phyloP scores from a whole-genome alignment of 2,113 vertebrate genomes.

The Apteryx owenii region DNA sequence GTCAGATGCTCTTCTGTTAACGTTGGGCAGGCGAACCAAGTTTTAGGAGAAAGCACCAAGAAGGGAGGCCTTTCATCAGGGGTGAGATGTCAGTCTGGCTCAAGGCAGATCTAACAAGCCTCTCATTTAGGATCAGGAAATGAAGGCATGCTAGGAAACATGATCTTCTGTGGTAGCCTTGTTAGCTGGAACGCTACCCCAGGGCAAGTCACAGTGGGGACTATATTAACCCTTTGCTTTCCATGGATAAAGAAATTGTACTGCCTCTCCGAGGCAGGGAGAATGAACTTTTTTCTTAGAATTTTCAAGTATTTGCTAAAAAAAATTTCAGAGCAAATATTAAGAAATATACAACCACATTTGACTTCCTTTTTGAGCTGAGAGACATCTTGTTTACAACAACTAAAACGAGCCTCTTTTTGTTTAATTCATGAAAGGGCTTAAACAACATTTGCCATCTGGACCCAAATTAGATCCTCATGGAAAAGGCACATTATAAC shows the following conservation, averaged over 20 bases:
- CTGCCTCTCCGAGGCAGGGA: not conserved
- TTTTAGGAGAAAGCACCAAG: not conserved
- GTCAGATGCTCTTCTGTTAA: not conserved
- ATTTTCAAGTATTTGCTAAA: not conserved
- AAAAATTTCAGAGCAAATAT: not conserved
- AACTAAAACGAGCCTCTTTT: not conserved
- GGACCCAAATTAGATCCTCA: conserved; percentile 18
- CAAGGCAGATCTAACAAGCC: not conserved
- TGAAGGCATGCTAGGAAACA: not conserved
- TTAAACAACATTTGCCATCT: conserved; percentile 53
- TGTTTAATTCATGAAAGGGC: conserved; percentile 37
- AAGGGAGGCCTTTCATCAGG: not conserved
- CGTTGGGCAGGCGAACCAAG: not conserved
- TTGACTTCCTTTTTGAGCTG: not conserved
- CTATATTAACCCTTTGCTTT: not conserved
- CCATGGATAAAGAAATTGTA: not conserved
- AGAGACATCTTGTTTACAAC: not conserved
- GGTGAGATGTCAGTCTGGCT: not conserved
- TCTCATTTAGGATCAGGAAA: not conserved
- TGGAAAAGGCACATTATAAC: conserved; percentile 17
- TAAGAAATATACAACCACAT: not conserved
- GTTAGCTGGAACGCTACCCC: not conserved
- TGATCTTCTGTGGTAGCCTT: not conserved
- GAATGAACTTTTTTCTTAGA: not conserved
- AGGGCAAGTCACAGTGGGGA: not conserved